Conservation (phyloP, 2,888 invertebrate genomes). For the Pardosa pseudoannulata region DNA sequence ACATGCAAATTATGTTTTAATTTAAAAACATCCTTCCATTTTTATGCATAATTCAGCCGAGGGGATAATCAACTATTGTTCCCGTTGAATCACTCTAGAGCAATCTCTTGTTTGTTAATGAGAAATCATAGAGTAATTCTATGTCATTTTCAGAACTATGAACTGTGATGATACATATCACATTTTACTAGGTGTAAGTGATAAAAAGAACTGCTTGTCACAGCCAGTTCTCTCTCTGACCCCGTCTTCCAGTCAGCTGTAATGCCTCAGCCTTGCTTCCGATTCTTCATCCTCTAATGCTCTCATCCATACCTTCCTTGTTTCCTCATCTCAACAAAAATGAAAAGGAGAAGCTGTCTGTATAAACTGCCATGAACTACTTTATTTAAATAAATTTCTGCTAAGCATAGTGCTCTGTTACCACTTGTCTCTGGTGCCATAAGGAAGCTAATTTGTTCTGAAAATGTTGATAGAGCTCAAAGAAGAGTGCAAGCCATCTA, state of each 20-base stretch:
- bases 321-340: slow-evolving; percentile 1
- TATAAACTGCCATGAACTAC: slow-evolving; percentile 71
- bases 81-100: too few relatives aligned
- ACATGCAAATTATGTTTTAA: too few relatives aligned
- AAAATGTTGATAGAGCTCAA: neutral
- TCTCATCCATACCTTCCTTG: slow-evolving; percentile 6
- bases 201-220: slow-evolving; percentile 16
- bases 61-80: too few relatives aligned
- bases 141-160: too few relatives aligned
- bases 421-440: slow-evolving; percentile 71
- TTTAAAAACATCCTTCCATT: too few relatives aligned
- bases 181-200: too few relatives aligned
- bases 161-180: too few relatives aligned
- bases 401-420: slow-evolving; percentile 65
- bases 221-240: slow-evolving; percentile 66
- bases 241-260: slow-evolving; percentile 67
- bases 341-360: slow-evolving; percentile 37
- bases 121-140: too few relatives aligned
- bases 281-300: slow-evolving; percentile 14
- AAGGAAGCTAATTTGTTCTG: slow-evolving; percentile 8
- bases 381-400: slow-evolving; percentile 52
- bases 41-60: too few relatives aligned
- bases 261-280: slow-evolving; percentile 50
- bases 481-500: neutral
- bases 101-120: too few relatives aligned